Base-by-base conservation (phyloP, 2,888 invertebrate genomes). In the Dorcus hopei region DNA sequence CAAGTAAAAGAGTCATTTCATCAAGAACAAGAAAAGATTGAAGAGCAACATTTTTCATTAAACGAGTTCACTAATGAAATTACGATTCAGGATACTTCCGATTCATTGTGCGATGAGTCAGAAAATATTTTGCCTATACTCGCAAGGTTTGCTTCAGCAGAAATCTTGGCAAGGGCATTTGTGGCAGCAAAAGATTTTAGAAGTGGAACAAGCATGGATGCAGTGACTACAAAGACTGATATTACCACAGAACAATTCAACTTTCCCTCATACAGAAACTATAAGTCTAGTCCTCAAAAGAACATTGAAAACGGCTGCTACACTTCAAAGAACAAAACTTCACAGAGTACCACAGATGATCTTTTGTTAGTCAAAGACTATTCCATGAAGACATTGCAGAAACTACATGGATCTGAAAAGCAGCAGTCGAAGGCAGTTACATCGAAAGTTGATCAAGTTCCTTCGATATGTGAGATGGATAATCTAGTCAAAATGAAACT, bases 11-110 rank as follows among this genome's bases (percentile, higher is more conserved):
- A 38, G 26, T n/a, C 16, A 47, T 4, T n/a, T 45, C 2, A 3
- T 16, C 14, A 33, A 47, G 38, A 19, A 43, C 19, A 54, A n/a
- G 40, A 57, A 14, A 48, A 41, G 3, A 57, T 57, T 9, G 50
- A 57, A 11, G 56, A 57, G 39, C 56, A 45, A 11, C 43, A 57
- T 40, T 57, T 57, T 14, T 51, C 51, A 26, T 38, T 57, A 38
- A 57, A 57, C 38, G 56, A 57, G 26, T 57, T 51, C 45, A 57
- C 56, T 9, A 57, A 57, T 38, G 56, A 57, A 26, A 57, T 57
- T 9, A 57, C 56, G 5, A 51, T 57, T 7, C 45, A 38, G 9
- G 43, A 50, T 9, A 23, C 23, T 7, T 16, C 16, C 23, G 45
- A 45, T 19, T 16, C 16, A 19, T 19, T 19, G 9, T 16, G 16